phyloP scores from a whole-genome alignment of 2,113 vertebrate genomes.

The Protobothrops flavoviridis region DNA sequence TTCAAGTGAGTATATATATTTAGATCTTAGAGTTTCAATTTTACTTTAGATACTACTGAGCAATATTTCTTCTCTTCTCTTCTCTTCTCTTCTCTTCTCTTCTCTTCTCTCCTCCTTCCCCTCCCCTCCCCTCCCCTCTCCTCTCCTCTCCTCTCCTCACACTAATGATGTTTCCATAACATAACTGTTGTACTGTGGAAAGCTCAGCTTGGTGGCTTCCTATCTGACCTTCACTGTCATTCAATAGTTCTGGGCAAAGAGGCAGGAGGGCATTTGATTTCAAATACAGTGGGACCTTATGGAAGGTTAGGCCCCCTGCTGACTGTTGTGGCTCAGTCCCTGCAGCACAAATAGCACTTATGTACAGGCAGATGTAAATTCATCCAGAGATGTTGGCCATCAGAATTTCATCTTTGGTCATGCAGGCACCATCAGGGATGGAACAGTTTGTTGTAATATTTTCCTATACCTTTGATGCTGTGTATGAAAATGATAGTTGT shows the following conservation, averaged over 20 bases:
- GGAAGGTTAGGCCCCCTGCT: not conserved
- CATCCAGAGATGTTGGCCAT: not conserved
- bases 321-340: not conserved
- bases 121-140: rapidly evolving
- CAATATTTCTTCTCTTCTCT: too few species aligned
- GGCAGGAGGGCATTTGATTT: not conserved
- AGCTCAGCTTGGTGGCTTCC: not conserved
- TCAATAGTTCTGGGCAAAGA: not conserved
- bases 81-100: too few species aligned
- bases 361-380: not conserved
- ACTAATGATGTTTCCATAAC: not conserved
- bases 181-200: not conserved
- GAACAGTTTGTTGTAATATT: not conserved
- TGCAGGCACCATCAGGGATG: not conserved
- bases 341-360: not conserved
- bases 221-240: not conserved
- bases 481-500: not conserved
- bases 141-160: too few species aligned
- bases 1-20: not conserved
- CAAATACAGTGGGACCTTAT: not conserved
- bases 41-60: not conserved
- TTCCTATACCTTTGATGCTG: not conserved
- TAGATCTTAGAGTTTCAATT: not conserved
- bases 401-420: not conserved
- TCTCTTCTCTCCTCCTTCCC: too few species aligned